A percentile compares a stretch with the other conserved stretches of the same genome.
These are phyloP conservation scores for Malthinus seriepunctatus DNA, from an alignment of 2,888 invertebrate genomes.

Conservation along the genomic window DNA sequence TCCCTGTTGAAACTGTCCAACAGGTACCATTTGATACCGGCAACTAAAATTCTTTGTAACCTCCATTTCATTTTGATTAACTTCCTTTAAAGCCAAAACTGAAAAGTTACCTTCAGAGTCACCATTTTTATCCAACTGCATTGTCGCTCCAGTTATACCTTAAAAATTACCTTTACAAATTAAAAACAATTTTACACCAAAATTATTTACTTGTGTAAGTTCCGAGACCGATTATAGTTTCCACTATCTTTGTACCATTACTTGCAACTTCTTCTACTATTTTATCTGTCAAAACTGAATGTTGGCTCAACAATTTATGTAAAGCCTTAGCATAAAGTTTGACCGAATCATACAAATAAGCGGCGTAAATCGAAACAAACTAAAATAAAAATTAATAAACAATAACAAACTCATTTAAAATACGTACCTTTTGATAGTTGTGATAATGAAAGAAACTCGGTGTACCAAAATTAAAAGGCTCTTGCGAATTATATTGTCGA, in stretches of 20 bases:
- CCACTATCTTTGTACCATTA: conserved; percentile 86
- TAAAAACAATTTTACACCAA: background rate
- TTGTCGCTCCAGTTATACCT: conserved; percentile 95
- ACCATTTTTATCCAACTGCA: conserved; percentile 88
- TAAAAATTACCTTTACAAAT: background rate
- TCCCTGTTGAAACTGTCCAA: conserved; percentile 79
- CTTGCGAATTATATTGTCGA: conserved; percentile 72
- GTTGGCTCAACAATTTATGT: conserved; percentile 67
- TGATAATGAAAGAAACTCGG: conserved; percentile 59
- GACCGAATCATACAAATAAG: conserved; percentile 94
- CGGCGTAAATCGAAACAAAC: conserved; percentile 89
- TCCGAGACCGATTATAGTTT: conserved; percentile 81
- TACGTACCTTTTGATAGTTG: conserved; percentile 37
- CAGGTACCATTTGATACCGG: conserved; percentile 77
- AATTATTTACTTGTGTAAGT: conserved; percentile 81
- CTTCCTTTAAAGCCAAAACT: conserved; percentile 75
- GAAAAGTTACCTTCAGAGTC: conserved; percentile 98
- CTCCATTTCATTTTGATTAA: conserved; percentile 45
- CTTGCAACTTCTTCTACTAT: conserved; percentile 67
- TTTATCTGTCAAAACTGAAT: conserved; percentile 61
- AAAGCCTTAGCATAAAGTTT: conserved; percentile 88
- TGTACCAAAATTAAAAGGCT: conserved; percentile 79
- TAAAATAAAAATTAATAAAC: conserved; percentile 54
- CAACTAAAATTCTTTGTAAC: conserved; percentile 67
- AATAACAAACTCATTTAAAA: conserved; percentile 7